Evolutionary conservation across 2,888 invertebrate species (phyloP), one percentile per base, ranked within the genome.

Genomic region (Stenchaetothrips biformis): DNA sequence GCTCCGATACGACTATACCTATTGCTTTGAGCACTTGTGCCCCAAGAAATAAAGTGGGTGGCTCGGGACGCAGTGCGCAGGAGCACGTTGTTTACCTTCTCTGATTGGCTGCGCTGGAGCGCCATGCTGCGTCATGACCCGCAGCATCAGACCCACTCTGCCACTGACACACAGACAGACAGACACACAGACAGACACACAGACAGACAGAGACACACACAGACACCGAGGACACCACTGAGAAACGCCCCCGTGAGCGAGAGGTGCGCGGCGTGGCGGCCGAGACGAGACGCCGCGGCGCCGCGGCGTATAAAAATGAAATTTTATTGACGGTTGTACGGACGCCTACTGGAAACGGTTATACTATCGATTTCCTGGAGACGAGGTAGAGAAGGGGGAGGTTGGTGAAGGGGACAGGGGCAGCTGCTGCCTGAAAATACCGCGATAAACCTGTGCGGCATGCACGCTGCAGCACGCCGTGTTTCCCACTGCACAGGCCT

Each of bases 261-360:
- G 21, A 67, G 67, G 67, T 25, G 67, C 67, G 67, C 37, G 37
- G 37, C 37, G 37, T 37, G 37, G 4, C 37, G 37, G 4, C 25
- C 67, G 21, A 21, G 67, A 11, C 67, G 67, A 2, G 25, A 21
- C 67, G 67, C 67, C 7, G 25, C 18, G 11, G 67, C n/a, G 67
- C 67, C 21, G 9, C 18, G 11, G 67, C 25, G 11, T 21, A 74
- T 74, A 74, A 74, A 74, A 74, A 74, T 74, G 67, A 74, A 74
- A 25, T 74, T 74, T 74, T 74, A 74, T 74, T 74, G 67, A 74
- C 67, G 67, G 67, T 25, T 74, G 25, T 74, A 74, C 25, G 67
- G 67, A 9, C 9, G 25, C 25, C 21, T 11, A 4, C 21, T 53
- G 53, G 53, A 16, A 16, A 53, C 67, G 67, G 18, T 18, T 62